Evolutionary conservation across 53 echinoderm and acorn worm genomes (phyloP).

Genomic region (Paracentrotus lividus): DNA sequence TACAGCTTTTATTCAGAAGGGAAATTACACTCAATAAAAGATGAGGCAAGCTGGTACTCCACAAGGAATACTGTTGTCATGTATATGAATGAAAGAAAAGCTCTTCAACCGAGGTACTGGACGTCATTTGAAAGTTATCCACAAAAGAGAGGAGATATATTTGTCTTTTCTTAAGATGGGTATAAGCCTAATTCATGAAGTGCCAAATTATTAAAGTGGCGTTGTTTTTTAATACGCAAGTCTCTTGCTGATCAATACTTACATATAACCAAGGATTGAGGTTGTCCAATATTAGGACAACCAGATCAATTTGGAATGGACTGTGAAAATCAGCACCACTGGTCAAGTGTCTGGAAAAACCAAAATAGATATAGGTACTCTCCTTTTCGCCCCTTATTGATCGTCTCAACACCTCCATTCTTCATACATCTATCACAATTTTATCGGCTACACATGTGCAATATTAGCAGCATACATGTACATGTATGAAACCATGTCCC

Average conservation of each 20-base stretch:
- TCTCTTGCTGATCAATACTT: background rate
- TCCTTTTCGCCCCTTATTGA: background rate
- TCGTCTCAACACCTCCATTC: background rate
- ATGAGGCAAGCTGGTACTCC: background rate
- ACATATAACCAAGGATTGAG: background rate
- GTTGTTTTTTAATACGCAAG: background rate
- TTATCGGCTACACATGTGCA: too few species aligned
- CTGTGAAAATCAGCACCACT: background rate
- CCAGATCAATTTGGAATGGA: conserved; percentile 22
- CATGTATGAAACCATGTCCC: too few species aligned
- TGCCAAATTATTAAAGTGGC: background rate
- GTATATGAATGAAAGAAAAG: background rate
- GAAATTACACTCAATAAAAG: background rate
- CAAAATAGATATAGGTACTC: background rate
- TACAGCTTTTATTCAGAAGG: background rate
- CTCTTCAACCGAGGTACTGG: background rate
- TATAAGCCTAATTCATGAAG: background rate
- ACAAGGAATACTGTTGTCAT: background rate
- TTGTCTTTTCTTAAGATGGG: background rate
- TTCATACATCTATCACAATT: background rate
- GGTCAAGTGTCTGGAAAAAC: conserved; percentile 23
- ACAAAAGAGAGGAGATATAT: background rate
- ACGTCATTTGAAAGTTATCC: background rate
- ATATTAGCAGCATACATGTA: too few species aligned
- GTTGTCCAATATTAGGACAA: background rate